These are phyloP conservation scores for Silurus lanzhouensis DNA, from an alignment of 2,797 vertebrate genomes.

Conservation along the genomic window DNA sequence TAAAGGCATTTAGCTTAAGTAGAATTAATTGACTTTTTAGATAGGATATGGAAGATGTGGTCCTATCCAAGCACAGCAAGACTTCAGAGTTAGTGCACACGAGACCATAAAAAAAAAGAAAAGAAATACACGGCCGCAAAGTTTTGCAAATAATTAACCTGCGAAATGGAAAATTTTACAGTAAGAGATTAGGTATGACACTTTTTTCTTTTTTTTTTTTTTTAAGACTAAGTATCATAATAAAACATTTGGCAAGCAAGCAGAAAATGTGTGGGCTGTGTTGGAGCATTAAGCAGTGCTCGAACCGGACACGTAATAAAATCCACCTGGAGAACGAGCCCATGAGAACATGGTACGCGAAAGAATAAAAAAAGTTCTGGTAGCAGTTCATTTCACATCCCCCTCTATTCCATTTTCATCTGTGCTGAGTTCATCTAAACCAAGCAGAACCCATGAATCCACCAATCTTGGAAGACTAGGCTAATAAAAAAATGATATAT, in stretches of 20 bases:
- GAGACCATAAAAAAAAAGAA: conserved; percentile 19
- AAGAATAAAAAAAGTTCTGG: not conserved
- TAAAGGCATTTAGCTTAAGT: conserved; percentile 40
- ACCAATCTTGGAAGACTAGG: not conserved
- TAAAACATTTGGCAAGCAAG: conserved; percentile 28
- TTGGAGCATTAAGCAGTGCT: conserved; percentile 23
- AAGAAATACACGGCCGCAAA: not conserved
- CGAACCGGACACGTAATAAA: conserved; percentile 64
- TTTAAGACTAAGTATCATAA: conserved; percentile 9
- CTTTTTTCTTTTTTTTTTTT: not conserved
- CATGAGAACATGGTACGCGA: not conserved
- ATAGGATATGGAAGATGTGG: conserved; percentile 43
- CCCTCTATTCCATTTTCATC: not conserved
- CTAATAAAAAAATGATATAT: no score
- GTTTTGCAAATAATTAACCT: conserved; percentile 10
- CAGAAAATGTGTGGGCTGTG: conserved; percentile 18
- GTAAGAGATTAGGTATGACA: not conserved
- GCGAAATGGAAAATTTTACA: conserved; percentile 27
- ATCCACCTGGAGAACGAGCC: conserved; percentile 55
- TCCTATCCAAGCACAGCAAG: conserved; percentile 18
- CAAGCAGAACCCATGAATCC: not conserved
- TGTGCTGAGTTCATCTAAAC: not conserved
- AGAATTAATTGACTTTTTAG: conserved; percentile 55
- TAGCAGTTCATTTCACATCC: not conserved
- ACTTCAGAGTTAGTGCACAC: conserved; percentile 49